Evolutionary conservation across 2,113 vertebrate genomes (phyloP).

Genomic region (Verasper variegatus): DNA sequence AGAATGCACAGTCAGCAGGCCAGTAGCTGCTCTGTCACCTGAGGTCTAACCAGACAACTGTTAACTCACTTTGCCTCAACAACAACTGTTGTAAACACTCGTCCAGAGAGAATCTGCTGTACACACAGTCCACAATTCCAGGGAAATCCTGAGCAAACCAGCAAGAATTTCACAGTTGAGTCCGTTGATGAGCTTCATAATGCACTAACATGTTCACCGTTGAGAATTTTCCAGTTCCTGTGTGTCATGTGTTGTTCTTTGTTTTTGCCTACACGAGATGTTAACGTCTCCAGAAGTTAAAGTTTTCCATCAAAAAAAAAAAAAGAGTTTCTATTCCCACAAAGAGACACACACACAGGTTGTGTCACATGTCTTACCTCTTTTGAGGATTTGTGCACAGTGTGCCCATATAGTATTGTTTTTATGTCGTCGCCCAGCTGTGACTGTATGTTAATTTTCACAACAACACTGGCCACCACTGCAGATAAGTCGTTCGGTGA

Average conservation of each 20-base stretch:
- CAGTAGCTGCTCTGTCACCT: conserved; percentile 70
- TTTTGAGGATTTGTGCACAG: too few species aligned
- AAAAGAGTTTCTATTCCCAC: not conserved
- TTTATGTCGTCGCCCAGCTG: not conserved
- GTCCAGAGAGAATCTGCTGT: not conserved
- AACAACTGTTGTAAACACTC: conserved; percentile 44
- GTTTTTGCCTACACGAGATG: too few species aligned
- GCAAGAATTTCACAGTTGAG: not conserved
- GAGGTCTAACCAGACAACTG: conserved; percentile 58
- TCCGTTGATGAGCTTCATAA: not conserved
- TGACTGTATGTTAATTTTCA: conserved; percentile 55
- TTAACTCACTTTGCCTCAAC: conserved; percentile 41
- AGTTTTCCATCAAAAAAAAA: not conserved
- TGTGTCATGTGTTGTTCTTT: not conserved
- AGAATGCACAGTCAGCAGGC: conserved; percentile 69
- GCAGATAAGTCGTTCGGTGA: conserved; percentile 56
- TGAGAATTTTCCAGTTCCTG: not conserved
- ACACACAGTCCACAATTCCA: not conserved
- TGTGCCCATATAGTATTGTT: too few species aligned
- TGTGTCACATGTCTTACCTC: too few species aligned
- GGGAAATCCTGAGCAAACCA: not conserved
- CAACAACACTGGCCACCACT: not conserved
- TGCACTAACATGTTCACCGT: not conserved
- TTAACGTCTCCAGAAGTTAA: not conserved
- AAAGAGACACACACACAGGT: not conserved